A percentile compares a stretch with the other conserved stretches of the same genome.
Evolutionary conservation across 2,797 vertebrate species (phyloP).

Genomic region (Champsocephalus gunnari): DNA sequence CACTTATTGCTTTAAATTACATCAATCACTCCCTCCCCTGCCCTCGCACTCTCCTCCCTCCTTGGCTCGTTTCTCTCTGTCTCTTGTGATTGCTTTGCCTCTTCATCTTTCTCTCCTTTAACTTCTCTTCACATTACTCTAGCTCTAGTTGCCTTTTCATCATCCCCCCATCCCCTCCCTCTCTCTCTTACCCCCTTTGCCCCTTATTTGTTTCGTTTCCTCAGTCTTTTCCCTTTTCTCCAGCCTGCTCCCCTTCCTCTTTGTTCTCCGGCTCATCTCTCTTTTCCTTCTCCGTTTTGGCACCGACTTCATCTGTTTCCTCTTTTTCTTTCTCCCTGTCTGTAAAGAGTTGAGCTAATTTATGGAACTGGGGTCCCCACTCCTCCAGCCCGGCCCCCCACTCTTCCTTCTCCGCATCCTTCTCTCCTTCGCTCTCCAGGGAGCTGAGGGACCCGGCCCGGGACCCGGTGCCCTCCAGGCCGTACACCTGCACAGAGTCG

Average conservation of each 20-base stretch:
- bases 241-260: slow-evolving; percentile 47
- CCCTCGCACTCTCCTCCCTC: slow-evolving; percentile 72
- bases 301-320: slow-evolving; percentile 55
- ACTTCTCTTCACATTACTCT: slow-evolving; percentile 81
- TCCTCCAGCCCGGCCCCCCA: slow-evolving; percentile 88
- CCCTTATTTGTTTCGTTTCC: slow-evolving; percentile 61
- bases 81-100: slow-evolving; percentile 85
- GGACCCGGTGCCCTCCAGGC: slow-evolving; percentile 92
- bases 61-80: slow-evolving; percentile 84
- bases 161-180: slow-evolving; percentile 59
- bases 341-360: slow-evolving; percentile 91
- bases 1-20: slow-evolving; percentile 91
- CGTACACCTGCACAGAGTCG: slow-evolving; percentile 94
- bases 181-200: slow-evolving; percentile 60
- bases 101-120: slow-evolving; percentile 83
- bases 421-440: slow-evolving; percentile 87
- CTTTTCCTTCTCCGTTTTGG: slow-evolving; percentile 55
- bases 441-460: slow-evolving; percentile 91
- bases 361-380: slow-evolving; percentile 91
- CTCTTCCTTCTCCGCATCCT: slow-evolving; percentile 84
- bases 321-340: slow-evolving; percentile 80
- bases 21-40: slow-evolving; percentile 84
- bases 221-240: slow-evolving; percentile 67
- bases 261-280: slow-evolving; percentile 59
- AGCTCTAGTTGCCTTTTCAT: slow-evolving; percentile 79